Conservation (phyloP, 2,797 vertebrate genomes). For the Oophaga sylvatica region DNA sequence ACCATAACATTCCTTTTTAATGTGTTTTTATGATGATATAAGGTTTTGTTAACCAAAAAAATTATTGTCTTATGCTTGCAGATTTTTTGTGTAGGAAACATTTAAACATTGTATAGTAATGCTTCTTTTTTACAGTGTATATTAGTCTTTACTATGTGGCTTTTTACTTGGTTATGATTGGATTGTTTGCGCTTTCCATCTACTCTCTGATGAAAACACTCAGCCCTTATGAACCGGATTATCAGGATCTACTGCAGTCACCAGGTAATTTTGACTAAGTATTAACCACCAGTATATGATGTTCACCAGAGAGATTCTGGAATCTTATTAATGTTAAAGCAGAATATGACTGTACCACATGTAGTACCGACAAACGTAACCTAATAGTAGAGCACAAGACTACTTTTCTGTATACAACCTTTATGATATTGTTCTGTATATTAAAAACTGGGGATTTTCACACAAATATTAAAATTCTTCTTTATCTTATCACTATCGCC, state of each 20-base stretch:
- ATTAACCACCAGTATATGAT: not conserved
- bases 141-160: constrained; percentile 89
- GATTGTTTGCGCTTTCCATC: constrained; percentile 81
- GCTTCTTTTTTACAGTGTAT: constrained; percentile 77
- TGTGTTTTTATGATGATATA: too few species aligned
- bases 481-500: too few species aligned
- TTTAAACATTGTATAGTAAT: not conserved
- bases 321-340: not conserved
- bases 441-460: not conserved
- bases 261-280: constrained; percentile 77
- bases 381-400: not conserved
- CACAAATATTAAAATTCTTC: too few species aligned
- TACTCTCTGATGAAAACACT: constrained; percentile 84
- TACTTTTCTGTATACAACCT: not conserved
- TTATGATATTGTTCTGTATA: not conserved
- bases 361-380: not conserved
- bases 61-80: too few species aligned
- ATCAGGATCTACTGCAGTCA: constrained; percentile 85
- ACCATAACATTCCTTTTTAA: too few species aligned
- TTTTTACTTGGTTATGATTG: constrained; percentile 86
- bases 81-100: not conserved
- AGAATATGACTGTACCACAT: not conserved
- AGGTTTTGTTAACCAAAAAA: too few species aligned
- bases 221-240: constrained; percentile 82
- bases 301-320: not conserved